Conservation (phyloP, 2,888 invertebrate species). For the Melitaea athalia region DNA sequence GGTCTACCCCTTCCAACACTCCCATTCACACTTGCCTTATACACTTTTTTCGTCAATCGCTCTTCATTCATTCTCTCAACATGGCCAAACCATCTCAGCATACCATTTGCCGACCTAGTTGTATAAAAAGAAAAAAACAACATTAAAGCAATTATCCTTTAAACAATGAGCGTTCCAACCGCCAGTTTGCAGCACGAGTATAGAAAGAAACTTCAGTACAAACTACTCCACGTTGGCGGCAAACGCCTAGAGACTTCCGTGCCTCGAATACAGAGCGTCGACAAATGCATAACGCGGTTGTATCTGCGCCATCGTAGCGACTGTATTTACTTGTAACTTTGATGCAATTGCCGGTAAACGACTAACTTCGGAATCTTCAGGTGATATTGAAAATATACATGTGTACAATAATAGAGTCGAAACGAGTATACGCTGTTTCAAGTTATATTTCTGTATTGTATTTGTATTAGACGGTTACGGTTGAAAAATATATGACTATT, state of each 20-base stretch:
- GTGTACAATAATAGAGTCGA: too few species aligned
- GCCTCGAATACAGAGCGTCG: slow-evolving; percentile 57
- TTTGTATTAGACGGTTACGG: too few species aligned
- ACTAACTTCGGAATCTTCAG: not conserved
- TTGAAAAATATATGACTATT: too few species aligned
- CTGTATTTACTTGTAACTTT: slow-evolving; percentile 5
- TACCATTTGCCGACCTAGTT: too few species aligned
- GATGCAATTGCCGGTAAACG: not conserved
- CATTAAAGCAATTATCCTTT: not conserved
- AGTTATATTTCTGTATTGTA: too few species aligned
- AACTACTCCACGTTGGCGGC: slow-evolving; percentile 57
- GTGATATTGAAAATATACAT: too few species aligned
- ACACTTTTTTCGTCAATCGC: too few species aligned
- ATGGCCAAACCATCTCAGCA: too few species aligned
- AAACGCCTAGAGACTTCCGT: slow-evolving; percentile 60
- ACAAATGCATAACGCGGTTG: slow-evolving; percentile 52
- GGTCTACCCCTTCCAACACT: too few species aligned
- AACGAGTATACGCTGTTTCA: too few species aligned
- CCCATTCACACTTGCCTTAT: too few species aligned
- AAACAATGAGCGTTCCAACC: slow-evolving; percentile 12
- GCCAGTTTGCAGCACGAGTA: slow-evolving; percentile 19
- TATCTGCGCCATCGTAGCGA: slow-evolving; percentile 32
- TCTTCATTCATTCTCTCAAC: too few species aligned
- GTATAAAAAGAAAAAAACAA: not conserved
- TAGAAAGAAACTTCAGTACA: slow-evolving; percentile 56